Evolutionary conservation across 2,888 invertebrate genomes (phyloP).

Genomic region (Apodemia duryi): DNA sequence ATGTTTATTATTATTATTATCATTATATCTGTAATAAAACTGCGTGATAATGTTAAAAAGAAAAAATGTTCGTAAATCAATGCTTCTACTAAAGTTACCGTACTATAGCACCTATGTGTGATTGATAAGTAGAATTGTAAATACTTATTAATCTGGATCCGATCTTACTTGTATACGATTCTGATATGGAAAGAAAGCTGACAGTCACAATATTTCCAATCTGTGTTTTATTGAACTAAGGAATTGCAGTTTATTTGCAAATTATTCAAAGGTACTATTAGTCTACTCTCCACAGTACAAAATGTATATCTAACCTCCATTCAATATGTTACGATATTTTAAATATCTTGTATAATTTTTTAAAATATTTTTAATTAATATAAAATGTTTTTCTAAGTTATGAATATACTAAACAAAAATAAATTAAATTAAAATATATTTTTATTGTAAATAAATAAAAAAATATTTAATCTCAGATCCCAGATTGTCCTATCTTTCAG

Average conservation of each 20-base stretch:
- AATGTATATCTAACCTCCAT: slow-evolving; percentile 9
- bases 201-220: background rate
- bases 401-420: background rate
- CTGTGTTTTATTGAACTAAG: slow-evolving; percentile 8
- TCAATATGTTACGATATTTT: slow-evolving; percentile 2
- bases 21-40: background rate
- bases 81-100: background rate
- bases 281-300: slow-evolving; percentile 8
- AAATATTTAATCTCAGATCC: too few species aligned
- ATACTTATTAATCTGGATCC: background rate
- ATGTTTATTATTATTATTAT: too few species aligned
- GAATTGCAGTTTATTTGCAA: slow-evolving; percentile 11
- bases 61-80: background rate
- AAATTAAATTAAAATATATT: background rate
- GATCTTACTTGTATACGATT: background rate
- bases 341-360: slow-evolving; percentile 8
- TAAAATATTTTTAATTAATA: background rate
- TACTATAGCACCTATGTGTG: background rate
- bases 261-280: background rate
- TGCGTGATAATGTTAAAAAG: background rate
- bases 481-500: too few species aligned
- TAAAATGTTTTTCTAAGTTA: background rate
- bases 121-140: background rate
- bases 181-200: background rate
- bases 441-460: slow-evolving; percentile 7